Evolutionary conservation across 2,797 vertebrate genomes (phyloP), one percentile per base, ranked within the genome.

Genomic region (Aldrovandia affinis): DNA sequence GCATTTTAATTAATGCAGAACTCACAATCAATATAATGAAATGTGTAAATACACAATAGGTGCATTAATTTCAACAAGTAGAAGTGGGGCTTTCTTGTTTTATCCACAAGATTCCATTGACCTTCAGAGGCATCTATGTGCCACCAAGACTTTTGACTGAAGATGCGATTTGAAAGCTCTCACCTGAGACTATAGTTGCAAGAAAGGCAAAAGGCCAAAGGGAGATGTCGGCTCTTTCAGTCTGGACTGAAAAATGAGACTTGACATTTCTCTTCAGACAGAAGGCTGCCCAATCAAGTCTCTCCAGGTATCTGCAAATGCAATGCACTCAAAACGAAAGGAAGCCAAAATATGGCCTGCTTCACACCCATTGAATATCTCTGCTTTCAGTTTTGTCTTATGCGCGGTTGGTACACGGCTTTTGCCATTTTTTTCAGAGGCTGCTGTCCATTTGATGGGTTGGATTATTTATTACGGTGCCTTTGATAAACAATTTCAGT

Each of bases 151-250:
- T 7, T 44, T 39, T 25, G 39, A n/a, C 42, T 77, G 39, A 25
- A 77, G 39, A 25, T 77, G 39, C 20, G 9, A 47, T 47, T 47
- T 77, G 73, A 47, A n/a, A 77, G 73, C 73, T 47, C 73, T 77
- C 73, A 77, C 73, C 73, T 77, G 42, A 70, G 68, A 70, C 33
- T 39, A 20, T 33, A 70, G 9, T 77, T 18, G 73, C 42, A 44
- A 44, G 73, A 47, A 3, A 77, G 22, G 22, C 73, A 77, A 77
- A 75, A 75, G 28, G 70, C 39, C 36, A 22, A 44, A 44, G 30
- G 22, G 42, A 47, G 42, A 39, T n/a, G 10, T 10, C 12, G 73
- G 39, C 42, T 44, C 42, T 77, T 47, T 77, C 42, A 15, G 42
- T 20, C 42, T 39, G 33, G 25, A n/a, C 42, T 47, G 39, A 77